Conservation (phyloP, 64 coral and sea anemone species). For the Catalaphyllia jardinei region DNA sequence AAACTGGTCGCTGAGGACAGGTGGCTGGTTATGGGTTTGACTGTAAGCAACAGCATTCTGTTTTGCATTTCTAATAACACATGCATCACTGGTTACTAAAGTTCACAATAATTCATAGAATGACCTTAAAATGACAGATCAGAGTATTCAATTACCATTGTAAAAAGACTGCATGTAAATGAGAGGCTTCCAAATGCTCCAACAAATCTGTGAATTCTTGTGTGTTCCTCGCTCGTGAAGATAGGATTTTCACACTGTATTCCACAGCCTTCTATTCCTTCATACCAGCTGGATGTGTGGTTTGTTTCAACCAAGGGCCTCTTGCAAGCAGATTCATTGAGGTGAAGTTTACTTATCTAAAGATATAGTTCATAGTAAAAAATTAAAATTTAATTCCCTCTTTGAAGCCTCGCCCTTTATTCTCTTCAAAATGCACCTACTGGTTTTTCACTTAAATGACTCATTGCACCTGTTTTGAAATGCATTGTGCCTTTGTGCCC, state of each 20-base stretch:
- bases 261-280: constrained; percentile 88
- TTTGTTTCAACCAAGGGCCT: constrained; percentile 80
- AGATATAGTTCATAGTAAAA: background rate
- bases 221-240: constrained; percentile 85
- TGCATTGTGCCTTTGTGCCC: no score
- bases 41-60: no score
- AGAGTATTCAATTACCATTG: constrained; percentile 62
- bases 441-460: no score
- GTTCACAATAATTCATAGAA: no score
- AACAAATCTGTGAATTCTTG: constrained; percentile 93
- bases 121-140: no score
- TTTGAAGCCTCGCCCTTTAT: background rate
- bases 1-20: no score
- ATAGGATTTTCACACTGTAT: constrained; percentile 96
- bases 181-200: constrained; percentile 94
- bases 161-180: constrained; percentile 89
- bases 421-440: no score
- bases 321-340: constrained; percentile 82
- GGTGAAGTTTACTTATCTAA: constrained; percentile 56
- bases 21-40: no score
- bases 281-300: constrained; percentile 79
- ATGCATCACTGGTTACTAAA: no score
- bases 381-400: background rate
- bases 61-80: no score
- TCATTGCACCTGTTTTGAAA: no score